Conservation (phyloP, 2,888 invertebrate species). For the Dioctria rufipes region DNA sequence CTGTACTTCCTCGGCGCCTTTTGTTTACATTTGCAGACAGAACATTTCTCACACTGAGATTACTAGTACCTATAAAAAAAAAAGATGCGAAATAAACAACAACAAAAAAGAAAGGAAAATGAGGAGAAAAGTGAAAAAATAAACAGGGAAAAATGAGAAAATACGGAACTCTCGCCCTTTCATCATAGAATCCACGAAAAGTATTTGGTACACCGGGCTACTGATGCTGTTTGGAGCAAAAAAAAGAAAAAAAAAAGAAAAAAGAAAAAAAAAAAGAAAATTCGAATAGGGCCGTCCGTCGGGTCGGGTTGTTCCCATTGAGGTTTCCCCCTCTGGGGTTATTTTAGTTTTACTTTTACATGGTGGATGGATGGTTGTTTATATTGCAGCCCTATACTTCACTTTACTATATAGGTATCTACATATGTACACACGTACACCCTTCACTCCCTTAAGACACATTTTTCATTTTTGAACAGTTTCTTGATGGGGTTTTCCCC, state of each 20-base stretch:
- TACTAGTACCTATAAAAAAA: background rate
- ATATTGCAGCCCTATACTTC: background rate
- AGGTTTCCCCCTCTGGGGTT: slow-evolving; percentile 26
- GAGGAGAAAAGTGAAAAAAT: background rate
- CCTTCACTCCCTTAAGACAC: slow-evolving; percentile 40
- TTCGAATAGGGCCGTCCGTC: background rate
- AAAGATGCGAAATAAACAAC: background rate
- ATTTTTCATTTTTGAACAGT: slow-evolving; percentile 39
- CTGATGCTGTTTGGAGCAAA: background rate
- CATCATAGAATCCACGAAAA: background rate
- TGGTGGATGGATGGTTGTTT: slow-evolving; percentile 6
- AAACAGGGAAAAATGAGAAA: slow-evolving; percentile 10
- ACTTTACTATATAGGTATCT: background rate
- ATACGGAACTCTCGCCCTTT: slow-evolving; percentile 8
- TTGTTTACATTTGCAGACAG: slow-evolving; percentile 13
- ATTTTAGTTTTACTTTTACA: slow-evolving; percentile 31
- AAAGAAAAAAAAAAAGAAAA: background rate
- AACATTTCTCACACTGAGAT: slow-evolving; percentile 6
- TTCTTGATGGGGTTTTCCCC: background rate
- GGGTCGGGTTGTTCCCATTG: slow-evolving; percentile 18
- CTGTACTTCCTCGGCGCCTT: slow-evolving; percentile 6
- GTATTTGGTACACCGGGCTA: background rate
- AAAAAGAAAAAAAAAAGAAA: background rate
- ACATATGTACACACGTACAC: background rate
- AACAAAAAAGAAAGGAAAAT: background rate